Percentiles rank a stretch among this genome's conserved stretches.
phyloP scores from a whole-genome alignment of 2,797 vertebrate species.

The Neomorphus geoffroyi region DNA sequence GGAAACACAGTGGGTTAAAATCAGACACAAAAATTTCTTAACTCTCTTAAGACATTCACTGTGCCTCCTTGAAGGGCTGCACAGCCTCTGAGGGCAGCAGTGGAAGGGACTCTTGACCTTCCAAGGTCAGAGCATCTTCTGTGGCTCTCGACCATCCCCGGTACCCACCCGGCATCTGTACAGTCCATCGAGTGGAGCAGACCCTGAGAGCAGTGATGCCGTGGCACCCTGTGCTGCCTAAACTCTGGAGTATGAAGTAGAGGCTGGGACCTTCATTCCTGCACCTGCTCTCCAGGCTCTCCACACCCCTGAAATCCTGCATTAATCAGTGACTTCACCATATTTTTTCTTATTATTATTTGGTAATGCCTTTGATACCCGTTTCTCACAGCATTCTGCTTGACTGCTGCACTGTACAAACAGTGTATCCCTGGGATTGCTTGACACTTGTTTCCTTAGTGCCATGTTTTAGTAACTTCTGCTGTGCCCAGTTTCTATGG shows the following conservation, averaged over 20 bases:
- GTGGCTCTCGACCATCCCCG: fast-evolving
- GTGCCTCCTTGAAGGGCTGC: neutral
- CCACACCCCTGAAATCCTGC: neutral
- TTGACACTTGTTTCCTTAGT: neutral
- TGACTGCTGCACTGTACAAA: neutral
- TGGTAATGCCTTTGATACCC: no score
- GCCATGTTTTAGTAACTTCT: neutral
- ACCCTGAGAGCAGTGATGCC: fast-evolving
- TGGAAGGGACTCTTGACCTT: neutral
- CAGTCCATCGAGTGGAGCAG: fast-evolving
- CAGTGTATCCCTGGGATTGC: neutral
- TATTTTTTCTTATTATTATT: neutral
- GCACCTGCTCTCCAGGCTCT: neutral
- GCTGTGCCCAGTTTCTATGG: neutral
- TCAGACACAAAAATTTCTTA: neutral
- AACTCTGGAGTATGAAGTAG: neutral
- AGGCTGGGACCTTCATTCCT: neutral
- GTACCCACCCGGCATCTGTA: neutral
- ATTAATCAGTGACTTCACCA: neutral
- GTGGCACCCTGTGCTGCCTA: neutral
- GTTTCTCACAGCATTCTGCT: no score
- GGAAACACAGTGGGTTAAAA: neutral
- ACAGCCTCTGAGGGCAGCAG: neutral
- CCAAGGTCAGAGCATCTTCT: neutral
- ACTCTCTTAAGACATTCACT: neutral